Evolutionary conservation across 1,140 invertebrate species (phyloP), one percentile per base, ranked within the genome.

Genomic region (Apis florea): DNA sequence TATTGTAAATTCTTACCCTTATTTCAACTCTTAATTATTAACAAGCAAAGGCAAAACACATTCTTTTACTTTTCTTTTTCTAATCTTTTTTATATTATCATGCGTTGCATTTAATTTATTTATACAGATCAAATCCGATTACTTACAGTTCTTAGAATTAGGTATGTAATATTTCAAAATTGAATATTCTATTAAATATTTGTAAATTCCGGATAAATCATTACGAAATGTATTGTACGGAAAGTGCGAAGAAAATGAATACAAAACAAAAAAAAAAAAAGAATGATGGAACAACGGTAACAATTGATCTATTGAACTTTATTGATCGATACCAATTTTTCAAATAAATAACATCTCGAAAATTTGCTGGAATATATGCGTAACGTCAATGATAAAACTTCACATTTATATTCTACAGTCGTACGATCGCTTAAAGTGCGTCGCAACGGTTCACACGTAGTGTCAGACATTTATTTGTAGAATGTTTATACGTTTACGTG

Each of bases 321-420:
- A 69, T 85, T 56, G 26, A 84, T 78, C 59, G 63, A 26, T 54
- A 53, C 15, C 47, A 40, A 59, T 70, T 67, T 84, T 66, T 67
- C 74, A 58, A 76, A 49, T 63, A 40, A 40, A 24, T 63, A 49
- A n/a, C 51, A 74, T 76, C 70, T 26, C 56, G 83, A 85, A 85
- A 85, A 85, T 85, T 85, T 56, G 49, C 54, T 19, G 51, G 66
- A 67, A 80, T 71, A 59, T 53, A 26, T 56, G 6, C 21, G 66
- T 72, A 83, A 71, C 73, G 63, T 59, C 66, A 72, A 81, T 85
- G 63, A 81, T 85, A 77, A 85, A 85, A 85, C 77, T 81, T 78
- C 69, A 53, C 69, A 79, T 84, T 85, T 70, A 66, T 73, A 75
- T 68, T 72, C 71, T 49, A 47, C 53, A 76, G 51, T 19, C 49